phyloP scores from a whole-genome alignment of 1,140 invertebrate species.

The Bursaphelenchus mucronatus region DNA sequence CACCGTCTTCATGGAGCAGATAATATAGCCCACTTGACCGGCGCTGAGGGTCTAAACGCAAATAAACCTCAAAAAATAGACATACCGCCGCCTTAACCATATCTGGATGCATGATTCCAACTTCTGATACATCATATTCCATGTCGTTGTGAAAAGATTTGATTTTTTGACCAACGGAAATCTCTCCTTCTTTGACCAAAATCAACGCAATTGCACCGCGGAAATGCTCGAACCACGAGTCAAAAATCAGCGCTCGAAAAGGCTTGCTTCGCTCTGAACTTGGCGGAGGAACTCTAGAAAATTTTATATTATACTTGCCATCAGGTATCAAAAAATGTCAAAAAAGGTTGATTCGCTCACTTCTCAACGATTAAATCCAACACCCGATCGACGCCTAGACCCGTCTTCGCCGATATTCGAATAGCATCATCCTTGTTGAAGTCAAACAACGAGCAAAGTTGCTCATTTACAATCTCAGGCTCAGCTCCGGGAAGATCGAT shows the following conservation, averaged over 20 bases:
- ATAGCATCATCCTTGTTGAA: slow-evolving; percentile 71
- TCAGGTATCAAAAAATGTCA: slow-evolving; percentile 19
- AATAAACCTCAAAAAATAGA: slow-evolving; percentile 23
- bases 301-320: neutral
- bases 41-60: slow-evolving; percentile 62
- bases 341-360: slow-evolving; percentile 23
- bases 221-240: slow-evolving; percentile 86
- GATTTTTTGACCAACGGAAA: slow-evolving; percentile 64
- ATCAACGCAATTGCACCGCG: slow-evolving; percentile 77
- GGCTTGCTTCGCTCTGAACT: slow-evolving; percentile 64
- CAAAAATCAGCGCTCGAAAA: slow-evolving; percentile 80
- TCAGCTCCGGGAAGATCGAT: slow-evolving; percentile 74
- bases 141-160: slow-evolving; percentile 69
- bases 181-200: slow-evolving; percentile 62
- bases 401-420: slow-evolving; percentile 76
- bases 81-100: slow-evolving; percentile 68
- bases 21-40: slow-evolving; percentile 76
- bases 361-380: slow-evolving; percentile 62
- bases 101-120: slow-evolving; percentile 76
- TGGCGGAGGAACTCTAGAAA: slow-evolving; percentile 66
- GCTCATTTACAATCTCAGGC: slow-evolving; percentile 62
- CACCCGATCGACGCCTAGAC: slow-evolving; percentile 62
- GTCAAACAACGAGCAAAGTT: slow-evolving; percentile 79
- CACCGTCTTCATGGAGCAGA: slow-evolving; percentile 75
- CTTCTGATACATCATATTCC: slow-evolving; percentile 73